Evolutionary conservation across 2,888 invertebrate genomes (phyloP).

Genomic region (Boloria euphrosyne): DNA sequence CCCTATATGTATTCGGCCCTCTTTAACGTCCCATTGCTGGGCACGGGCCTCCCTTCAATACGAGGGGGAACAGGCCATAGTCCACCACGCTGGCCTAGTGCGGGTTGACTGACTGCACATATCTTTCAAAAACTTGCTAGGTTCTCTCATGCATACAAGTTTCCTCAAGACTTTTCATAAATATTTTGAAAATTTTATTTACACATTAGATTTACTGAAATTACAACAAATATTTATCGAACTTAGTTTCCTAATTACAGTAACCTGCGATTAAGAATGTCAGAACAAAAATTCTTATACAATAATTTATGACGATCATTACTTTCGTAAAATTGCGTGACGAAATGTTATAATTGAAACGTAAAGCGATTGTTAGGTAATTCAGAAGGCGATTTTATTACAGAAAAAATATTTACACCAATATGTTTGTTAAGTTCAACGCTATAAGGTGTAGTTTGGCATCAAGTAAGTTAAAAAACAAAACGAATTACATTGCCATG

Average conservation of each 20-base stretch:
- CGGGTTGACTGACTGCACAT: no score
- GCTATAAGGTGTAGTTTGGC: constrained; percentile 1
- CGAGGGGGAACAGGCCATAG: no score
- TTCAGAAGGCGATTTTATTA: constrained; percentile 28
- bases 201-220: neutral
- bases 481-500: constrained; percentile 25
- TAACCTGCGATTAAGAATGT: constrained; percentile 20
- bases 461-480: constrained; percentile 9
- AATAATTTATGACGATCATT: constrained; percentile 36
- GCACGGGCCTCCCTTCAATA: no score
- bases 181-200: neutral
- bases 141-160: no score
- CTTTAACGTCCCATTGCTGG: no score
- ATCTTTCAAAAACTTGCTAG: no score
- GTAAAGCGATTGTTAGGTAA: constrained; percentile 32
- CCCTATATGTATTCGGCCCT: neutral
- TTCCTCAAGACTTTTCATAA: neutral
- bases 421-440: neutral
- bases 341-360: constrained; percentile 41
- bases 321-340: constrained; percentile 40
- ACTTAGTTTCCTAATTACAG: constrained; percentile 17
- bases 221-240: constrained; percentile 4
- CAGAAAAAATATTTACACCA: neutral
- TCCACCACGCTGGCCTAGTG: no score
- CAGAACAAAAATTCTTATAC: constrained; percentile 32